Evolutionary conservation across 2,888 invertebrate genomes (phyloP), one percentile per base, ranked within the genome.

Genomic region (Pristionchus fissidentatus): DNA sequence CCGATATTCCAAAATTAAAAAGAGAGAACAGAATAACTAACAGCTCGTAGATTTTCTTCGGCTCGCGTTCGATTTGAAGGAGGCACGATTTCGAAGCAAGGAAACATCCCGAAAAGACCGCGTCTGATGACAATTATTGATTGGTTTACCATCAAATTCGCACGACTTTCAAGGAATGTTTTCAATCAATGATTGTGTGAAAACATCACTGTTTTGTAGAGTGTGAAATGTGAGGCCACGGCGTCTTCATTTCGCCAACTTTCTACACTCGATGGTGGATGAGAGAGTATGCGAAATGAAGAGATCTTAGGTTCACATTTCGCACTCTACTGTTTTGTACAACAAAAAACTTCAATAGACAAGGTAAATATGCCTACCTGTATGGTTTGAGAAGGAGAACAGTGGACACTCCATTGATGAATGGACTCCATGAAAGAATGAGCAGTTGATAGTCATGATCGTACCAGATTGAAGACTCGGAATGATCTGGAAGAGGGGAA

Each of bases 361-460:
- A 49, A 19, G 19, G 19, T 49, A 49, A 49, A 60, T 8, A 26
- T 77, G 10, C 19, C 10, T 15, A 79, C 57, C 79, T 35, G 41
- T 79, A 79, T 57, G 79, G 79, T 57, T 79, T 79, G 79, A 79
- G 79, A 52, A 78, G 78, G 15, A 78, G 22, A 41, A 79, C n/a
- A 38, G 79, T 55, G 22, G 79, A 49, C 10, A 57, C 19, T 41
- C 57, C 79, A 26, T 41, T 41, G 3, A 79, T 79, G 41, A 57
- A 79, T n/a, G 57, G 57, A 57, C 79, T 79, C 55, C 55, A 79
- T 26, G 79, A 79, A 8, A 57, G 13, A n/a, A 79, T 79, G 26
- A 79, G 57, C 8, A 57, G 26, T 41, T 79, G 79, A 79, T 79
- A 35, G 38, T 79, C 79, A 13, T 41, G 38, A 57, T 79, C 79